These are phyloP conservation scores for Ptychodera flava DNA, from an alignment of 35 echinoderm and acorn worm genomes.

Conservation along the genomic window DNA sequence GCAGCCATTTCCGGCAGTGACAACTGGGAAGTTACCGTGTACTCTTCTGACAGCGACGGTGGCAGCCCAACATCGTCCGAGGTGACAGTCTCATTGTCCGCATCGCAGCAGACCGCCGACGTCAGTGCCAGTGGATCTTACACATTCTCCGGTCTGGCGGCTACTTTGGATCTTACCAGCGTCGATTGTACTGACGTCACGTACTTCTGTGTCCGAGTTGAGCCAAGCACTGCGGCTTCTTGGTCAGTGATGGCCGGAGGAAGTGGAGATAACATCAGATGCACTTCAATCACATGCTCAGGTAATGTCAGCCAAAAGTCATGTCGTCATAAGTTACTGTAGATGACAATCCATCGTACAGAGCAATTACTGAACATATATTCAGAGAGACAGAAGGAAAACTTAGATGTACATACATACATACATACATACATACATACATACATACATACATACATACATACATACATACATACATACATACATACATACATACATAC, in stretches of 20 bases:
- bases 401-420: constrained; percentile 12
- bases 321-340: background rate
- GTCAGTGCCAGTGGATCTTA: background rate
- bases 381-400: background rate
- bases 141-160: background rate
- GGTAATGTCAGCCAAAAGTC: background rate
- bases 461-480: constrained; percentile 37
- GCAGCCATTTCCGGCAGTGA: background rate
- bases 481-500: constrained; percentile 33
- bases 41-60: background rate
- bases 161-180: background rate
- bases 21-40: background rate
- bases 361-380: background rate
- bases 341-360: background rate
- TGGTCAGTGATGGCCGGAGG: background rate
- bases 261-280: background rate
- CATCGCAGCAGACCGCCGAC: background rate
- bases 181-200: background rate
- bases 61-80: background rate
- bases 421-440: constrained; percentile 37
- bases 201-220: background rate
- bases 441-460: constrained; percentile 40
- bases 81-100: background rate
- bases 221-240: background rate
- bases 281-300: background rate